Evolutionary conservation across 2,113 vertebrate species (phyloP).

Genomic region (Lichenostomus cassidix): DNA sequence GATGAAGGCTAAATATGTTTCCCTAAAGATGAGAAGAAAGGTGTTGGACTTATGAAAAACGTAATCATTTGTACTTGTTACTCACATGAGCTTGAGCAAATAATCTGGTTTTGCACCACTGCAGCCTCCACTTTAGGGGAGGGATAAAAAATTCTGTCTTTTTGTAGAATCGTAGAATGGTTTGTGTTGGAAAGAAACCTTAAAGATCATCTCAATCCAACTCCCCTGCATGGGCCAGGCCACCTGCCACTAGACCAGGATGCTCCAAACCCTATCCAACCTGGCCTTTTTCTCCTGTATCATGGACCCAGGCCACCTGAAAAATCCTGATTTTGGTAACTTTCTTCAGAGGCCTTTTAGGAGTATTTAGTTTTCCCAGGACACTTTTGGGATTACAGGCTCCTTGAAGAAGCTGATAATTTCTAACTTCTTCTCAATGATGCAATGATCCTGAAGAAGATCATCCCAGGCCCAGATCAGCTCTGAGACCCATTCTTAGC

Average conservation of each 20-base stretch:
- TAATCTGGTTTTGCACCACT: neutral
- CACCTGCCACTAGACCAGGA: neutral
- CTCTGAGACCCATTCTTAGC: neutral
- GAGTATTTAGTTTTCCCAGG: neutral
- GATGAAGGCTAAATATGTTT: neutral
- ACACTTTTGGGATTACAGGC: neutral
- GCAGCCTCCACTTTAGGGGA: neutral
- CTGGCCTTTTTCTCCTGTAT: neutral
- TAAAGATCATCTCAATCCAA: neutral
- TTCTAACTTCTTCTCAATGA: neutral
- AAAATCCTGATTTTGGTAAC: neutral
- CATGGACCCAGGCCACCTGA: rapidly evolving
- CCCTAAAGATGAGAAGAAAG: neutral
- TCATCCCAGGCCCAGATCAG: neutral
- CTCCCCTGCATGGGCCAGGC: neutral
- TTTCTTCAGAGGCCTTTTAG: neutral
- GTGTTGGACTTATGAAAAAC: neutral
- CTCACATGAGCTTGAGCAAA: neutral
- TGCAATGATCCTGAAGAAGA: neutral
- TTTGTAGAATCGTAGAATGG: neutral
- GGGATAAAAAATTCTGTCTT: neutral
- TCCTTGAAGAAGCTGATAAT: neutral
- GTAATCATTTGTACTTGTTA: neutral
- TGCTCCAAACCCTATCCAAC: too few species aligned
- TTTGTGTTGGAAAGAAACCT: neutral